These are phyloP conservation scores for Drosophila nigrodunni DNA, from an alignment of 1,140 invertebrate genomes.

Conservation along the genomic window DNA sequence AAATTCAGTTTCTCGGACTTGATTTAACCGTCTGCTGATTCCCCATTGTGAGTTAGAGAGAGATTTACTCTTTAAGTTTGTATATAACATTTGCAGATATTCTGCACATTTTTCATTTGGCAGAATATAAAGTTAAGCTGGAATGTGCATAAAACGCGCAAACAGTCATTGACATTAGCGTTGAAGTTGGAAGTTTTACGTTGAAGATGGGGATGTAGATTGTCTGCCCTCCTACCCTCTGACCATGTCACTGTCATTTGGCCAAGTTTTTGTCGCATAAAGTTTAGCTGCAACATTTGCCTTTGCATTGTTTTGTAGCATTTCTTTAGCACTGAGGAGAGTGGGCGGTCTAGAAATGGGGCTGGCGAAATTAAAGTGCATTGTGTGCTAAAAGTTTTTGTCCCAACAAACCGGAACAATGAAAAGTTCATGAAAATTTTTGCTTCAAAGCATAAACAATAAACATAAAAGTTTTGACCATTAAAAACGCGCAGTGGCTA, in stretches of 20 bases:
- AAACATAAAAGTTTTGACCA: slow-evolving; percentile 83
- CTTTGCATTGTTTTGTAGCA: slow-evolving; percentile 66
- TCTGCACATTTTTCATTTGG: slow-evolving; percentile 48
- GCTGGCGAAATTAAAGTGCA: slow-evolving; percentile 74
- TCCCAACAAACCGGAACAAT: slow-evolving; percentile 79
- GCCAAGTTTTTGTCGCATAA: slow-evolving; percentile 76
- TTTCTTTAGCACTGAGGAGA: slow-evolving; percentile 27
- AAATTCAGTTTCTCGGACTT: slow-evolving; percentile 25
- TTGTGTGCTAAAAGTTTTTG: slow-evolving; percentile 78
- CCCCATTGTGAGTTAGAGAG: not conserved
- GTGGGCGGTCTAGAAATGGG: not conserved
- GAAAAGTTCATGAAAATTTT: slow-evolving; percentile 83
- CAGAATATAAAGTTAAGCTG: slow-evolving; percentile 54
- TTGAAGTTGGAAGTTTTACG: slow-evolving; percentile 2
- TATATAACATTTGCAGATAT: slow-evolving; percentile 12
- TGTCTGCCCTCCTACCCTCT: slow-evolving; percentile 16
- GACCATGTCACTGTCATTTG: slow-evolving; percentile 69
- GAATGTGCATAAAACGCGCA: slow-evolving; percentile 59
- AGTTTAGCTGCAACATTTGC: slow-evolving; percentile 81
- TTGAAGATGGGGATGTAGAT: slow-evolving; percentile 8
- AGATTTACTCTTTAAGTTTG: not conserved
- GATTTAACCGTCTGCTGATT: slow-evolving; percentile 8
- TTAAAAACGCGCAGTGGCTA: slow-evolving; percentile 71
- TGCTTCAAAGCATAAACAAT: slow-evolving; percentile 81
- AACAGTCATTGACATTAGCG: slow-evolving; percentile 55